phyloP scores from a whole-genome alignment of 2,888 invertebrate genomes.

The Lasioglossum marginatum region DNA sequence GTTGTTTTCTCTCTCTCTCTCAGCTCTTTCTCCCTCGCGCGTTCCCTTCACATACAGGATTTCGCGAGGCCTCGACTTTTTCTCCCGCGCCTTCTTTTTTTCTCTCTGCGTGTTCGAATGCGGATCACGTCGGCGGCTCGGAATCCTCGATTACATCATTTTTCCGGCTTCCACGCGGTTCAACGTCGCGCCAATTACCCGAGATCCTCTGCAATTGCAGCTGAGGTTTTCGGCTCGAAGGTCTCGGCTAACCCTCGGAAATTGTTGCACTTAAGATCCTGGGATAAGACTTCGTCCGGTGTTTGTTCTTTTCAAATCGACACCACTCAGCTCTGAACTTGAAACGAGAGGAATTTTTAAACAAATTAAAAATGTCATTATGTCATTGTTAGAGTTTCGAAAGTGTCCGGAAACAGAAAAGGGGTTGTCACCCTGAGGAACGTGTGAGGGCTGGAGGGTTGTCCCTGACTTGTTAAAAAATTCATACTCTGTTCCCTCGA shows the following conservation, averaged over 20 bases:
- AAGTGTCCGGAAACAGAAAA: background rate
- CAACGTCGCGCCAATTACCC: background rate
- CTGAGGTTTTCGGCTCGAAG: background rate
- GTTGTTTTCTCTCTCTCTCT: background rate
- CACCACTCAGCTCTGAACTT: background rate
- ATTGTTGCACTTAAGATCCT: background rate
- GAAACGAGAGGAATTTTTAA: background rate
- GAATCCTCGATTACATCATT: conserved; percentile 1
- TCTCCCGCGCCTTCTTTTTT: background rate
- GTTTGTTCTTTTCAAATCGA: background rate
- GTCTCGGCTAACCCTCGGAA: background rate
- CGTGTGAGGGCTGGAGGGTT: background rate
- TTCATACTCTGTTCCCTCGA: background rate
- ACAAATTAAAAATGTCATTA: background rate
- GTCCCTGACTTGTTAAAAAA: background rate
- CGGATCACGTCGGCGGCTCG: background rate
- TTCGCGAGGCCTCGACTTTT: background rate
- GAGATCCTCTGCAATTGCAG: background rate
- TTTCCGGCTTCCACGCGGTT: conserved; percentile 14
- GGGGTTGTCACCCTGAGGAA: background rate
- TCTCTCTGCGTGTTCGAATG: background rate
- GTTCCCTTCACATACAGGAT: background rate
- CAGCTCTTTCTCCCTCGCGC: background rate
- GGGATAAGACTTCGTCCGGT: background rate
- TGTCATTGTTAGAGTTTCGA: background rate